phyloP scores from a whole-genome alignment of 2,888 invertebrate genomes.

The Hybos culiciformis region DNA sequence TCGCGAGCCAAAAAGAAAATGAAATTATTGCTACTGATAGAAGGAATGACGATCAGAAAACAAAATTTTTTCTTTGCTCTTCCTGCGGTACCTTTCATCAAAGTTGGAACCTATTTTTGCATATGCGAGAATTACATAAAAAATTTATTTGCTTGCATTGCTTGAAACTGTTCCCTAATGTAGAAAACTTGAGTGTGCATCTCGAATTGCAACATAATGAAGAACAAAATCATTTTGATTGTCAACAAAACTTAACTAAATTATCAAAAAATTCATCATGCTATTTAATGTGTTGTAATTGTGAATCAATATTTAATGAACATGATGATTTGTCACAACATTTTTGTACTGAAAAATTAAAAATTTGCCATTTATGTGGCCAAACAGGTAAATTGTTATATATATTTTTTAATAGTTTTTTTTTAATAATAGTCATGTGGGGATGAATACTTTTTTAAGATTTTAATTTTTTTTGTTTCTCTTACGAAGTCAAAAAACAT shows the following conservation, averaged over 20 bases:
- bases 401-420: no score
- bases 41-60: slow-evolving; percentile 14
- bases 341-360: slow-evolving; percentile 40
- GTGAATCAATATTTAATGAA: slow-evolving; percentile 64
- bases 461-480: no score
- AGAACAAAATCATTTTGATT: slow-evolving; percentile 52
- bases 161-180: slow-evolving; percentile 66
- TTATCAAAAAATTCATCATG: slow-evolving; percentile 45
- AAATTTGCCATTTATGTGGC: slow-evolving; percentile 31
- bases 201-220: slow-evolving; percentile 65
- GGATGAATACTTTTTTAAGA: no score
- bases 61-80: slow-evolving; percentile 65
- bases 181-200: slow-evolving; percentile 66
- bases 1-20: neutral
- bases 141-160: slow-evolving; percentile 73
- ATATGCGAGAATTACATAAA: slow-evolving; percentile 70
- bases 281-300: slow-evolving; percentile 67
- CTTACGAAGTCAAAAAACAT: no score
- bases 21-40: neutral
- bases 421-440: no score
- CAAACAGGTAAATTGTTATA: slow-evolving; percentile 28
- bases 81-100: slow-evolving; percentile 74
- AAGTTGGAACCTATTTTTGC: slow-evolving; percentile 73
- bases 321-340: slow-evolving; percentile 64
- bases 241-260: slow-evolving; percentile 52